Evolutionary conservation across 2,888 invertebrate genomes (phyloP), one percentile per base, ranked within the genome.

Genomic region (Mesoligia furuncula): DNA sequence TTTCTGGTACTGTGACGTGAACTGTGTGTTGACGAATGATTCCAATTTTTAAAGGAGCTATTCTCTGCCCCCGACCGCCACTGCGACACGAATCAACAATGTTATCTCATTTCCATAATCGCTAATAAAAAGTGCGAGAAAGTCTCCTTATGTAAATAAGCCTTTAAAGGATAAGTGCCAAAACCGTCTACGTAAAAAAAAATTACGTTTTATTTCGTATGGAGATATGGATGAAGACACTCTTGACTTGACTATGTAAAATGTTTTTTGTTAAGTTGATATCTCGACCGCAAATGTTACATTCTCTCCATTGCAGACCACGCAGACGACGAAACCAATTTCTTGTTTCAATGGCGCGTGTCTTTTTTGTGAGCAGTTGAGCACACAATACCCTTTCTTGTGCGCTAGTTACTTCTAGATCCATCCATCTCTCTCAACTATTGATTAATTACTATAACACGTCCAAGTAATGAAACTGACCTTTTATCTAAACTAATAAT

Each of bases 151-250:
- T 65, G 48, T 77, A 83, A 77, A 83, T 36, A 1, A 42, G 36
- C 57, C 61, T 64, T 66, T 20, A 65, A 81, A 78, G 73, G 74
- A 80, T 67, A 73, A 85, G 89, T 90, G 92, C 91, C 92, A 92
- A 92, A 88, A 89, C 79, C 79, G 77, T 89, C 88, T 83, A 80
- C 85, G 85, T 85, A 88, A 89, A 89, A 87, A 87, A 88, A 79
- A 88, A 88, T 86, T 81, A 79, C 61, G 80, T 86, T 85, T 86
- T 77, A 66, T 83, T 84, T 85, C 83, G 76, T 84, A 83, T 85
- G 77, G 48, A 81, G 70, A 75, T 73, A 72, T 39, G n/a, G 20
- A 68, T 61, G 67, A 27, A 73, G 48, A 71, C 64, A 62, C 57
- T 70, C 36, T 48, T 72, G 71, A n/a, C 72, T 51, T 66, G 67